Evolutionary conservation across 2,888 invertebrate genomes (phyloP), one percentile per base, ranked within the genome.

Genomic region (Ypsolopha scabrella): DNA sequence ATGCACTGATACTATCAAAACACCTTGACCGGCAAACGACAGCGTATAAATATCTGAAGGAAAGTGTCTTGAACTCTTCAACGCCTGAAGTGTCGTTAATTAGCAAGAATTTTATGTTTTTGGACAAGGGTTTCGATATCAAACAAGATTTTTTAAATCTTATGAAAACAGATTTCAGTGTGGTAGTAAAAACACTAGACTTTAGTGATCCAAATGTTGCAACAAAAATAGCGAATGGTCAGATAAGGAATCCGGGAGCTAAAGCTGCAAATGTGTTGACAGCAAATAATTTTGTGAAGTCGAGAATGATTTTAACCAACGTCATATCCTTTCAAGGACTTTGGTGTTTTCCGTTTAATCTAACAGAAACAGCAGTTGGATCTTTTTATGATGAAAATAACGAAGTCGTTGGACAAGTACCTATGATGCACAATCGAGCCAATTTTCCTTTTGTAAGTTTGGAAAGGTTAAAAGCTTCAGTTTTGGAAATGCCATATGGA

Each of bases 381-480:
- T 71, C 83, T 0, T 93, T 92, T 63, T 89, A 85, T 59, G 83
- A 90, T 59, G 91, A 91, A 56, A 69, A 85, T 24, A 87, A 83
- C 43, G 64, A 70, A 7, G 64, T 74, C n/a, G 63, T 87, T 9
- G 89, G 90, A 0, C 70, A 80, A 55, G 91, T 93, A 0, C 88
- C 90, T 53, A 94, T 94, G 93, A 95, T 95, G 94, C 88, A 87
- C 56, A 90, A 90, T 58, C 81, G 87, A 57, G 88, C 86, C 0
- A 69, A 80, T 43, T 90, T 90, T 49, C 86, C 89, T 0, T 92
- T 88, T 63, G 85, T 88, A 0, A 85, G 87, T 54, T 76, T 91
- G 11, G 74, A 81, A 35, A 70, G 78, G 0, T 65, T 93, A 50
- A 85, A 88, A 46, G 88, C 90, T 0, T 87, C 89, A 57, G 88